phyloP scores from a whole-genome alignment of 2,888 invertebrate genomes.

The Parochlus steinenii region DNA sequence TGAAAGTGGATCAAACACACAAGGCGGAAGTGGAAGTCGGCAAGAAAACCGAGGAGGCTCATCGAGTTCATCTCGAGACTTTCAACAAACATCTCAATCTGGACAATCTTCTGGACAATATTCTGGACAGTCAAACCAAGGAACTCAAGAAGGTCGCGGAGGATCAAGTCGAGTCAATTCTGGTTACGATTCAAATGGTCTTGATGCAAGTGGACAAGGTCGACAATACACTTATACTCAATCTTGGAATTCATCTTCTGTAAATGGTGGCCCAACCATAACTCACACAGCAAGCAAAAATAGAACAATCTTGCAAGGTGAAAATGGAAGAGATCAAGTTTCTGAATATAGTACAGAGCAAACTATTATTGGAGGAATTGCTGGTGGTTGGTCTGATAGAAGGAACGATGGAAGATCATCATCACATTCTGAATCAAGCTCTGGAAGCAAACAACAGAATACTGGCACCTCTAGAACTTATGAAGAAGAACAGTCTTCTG shows the following conservation, averaged over 20 bases:
- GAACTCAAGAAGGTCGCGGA: no score
- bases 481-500: conserved; percentile 2
- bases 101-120: no score
- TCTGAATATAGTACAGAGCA: conserved; percentile 35
- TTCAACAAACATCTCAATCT: no score
- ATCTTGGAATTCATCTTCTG: conserved; percentile 9
- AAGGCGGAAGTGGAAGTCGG: no score
- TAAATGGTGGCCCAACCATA: conserved; percentile 18
- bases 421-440: background rate
- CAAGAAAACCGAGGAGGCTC: no score
- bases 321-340: conserved; percentile 32
- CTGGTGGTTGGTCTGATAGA: background rate
- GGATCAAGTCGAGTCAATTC: no score
- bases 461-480: conserved; percentile 1
- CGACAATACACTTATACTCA: conserved; percentile 6
- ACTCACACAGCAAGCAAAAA: conserved; percentile 21
- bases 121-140: no score
- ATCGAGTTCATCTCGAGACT: no score
- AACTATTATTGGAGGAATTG: conserved; percentile 3
- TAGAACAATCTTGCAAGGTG: conserved; percentile 29
- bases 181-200: no score
- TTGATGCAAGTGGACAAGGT: no score
- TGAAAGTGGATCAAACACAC: no score
- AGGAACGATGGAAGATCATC: background rate
- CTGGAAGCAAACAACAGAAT: conserved; percentile 6